Conservation (phyloP, 1,140 invertebrate genomes). For the Anastrepha obliqua region DNA sequence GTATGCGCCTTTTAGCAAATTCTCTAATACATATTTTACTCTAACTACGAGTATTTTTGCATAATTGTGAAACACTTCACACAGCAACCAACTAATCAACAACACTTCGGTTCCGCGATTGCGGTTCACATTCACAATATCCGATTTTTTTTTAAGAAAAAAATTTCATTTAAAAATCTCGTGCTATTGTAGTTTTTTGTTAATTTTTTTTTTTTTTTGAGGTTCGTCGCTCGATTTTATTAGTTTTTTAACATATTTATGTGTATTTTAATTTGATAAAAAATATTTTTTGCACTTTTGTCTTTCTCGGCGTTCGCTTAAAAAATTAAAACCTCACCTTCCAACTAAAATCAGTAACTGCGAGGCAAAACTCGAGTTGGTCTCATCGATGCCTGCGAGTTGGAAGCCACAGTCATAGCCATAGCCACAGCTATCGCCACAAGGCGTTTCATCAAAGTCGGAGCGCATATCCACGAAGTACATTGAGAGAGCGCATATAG, state of each 20-base stretch:
- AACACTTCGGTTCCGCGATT: constrained; percentile 9
- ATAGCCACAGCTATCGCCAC: neutral
- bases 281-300: constrained; percentile 43
- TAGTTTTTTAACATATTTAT: constrained; percentile 23
- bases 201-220: constrained; percentile 33
- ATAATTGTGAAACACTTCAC: constrained; percentile 6
- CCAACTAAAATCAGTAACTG: constrained; percentile 59
- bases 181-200: neutral
- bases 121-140: constrained; percentile 15
- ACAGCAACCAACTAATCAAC: constrained; percentile 24
- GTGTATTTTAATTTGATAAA: constrained; percentile 41
- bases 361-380: constrained; percentile 46
- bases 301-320: constrained; percentile 48
- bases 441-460: constrained; percentile 43
- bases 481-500: neutral
- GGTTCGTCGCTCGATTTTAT: neutral
- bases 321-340: constrained; percentile 59
- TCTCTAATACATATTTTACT: constrained; percentile 13
- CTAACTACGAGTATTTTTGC: constrained; percentile 29
- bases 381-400: constrained; percentile 54
- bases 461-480: constrained; percentile 42
- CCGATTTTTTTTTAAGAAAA: constrained; percentile 27
- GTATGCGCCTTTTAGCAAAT: neutral
- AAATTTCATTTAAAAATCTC: constrained; percentile 45
- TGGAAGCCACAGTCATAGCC: neutral